Conservation (phyloP, 2,797 vertebrate genomes). For the Hippocampus kuda region DNA sequence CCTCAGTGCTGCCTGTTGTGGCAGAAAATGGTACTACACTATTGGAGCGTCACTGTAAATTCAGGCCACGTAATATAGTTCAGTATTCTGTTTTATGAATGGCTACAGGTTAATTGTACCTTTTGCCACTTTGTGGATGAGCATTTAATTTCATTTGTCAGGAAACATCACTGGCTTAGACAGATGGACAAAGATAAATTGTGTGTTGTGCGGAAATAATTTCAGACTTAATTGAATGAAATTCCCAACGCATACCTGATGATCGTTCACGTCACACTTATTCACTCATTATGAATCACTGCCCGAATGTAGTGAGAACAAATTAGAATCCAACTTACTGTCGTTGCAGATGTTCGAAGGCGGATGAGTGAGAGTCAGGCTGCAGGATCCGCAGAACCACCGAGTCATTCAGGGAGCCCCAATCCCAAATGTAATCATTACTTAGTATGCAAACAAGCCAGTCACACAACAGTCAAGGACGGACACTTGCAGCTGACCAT, state of each 20-base stretch:
- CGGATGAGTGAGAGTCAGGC: constrained; percentile 7
- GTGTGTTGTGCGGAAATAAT: not conserved
- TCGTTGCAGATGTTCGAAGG: constrained; percentile 4
- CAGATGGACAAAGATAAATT: too few relatives aligned
- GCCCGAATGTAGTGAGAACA: not conserved
- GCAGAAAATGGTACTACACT: too few relatives aligned
- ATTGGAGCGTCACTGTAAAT: too few relatives aligned
- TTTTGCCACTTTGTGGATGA: too few relatives aligned
- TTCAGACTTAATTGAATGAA: not conserved
- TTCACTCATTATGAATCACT: not conserved
- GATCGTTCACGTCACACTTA: not conserved
- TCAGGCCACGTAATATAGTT: too few relatives aligned
- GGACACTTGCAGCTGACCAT: constrained; percentile 33
- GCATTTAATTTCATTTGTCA: too few relatives aligned
- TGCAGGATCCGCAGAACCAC: constrained; percentile 14
- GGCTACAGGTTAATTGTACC: too few relatives aligned
- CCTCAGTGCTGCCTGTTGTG: too few relatives aligned
- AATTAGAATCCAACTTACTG: constrained; percentile 36
- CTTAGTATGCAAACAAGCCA: constrained; percentile 46
- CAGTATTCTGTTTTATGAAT: too few relatives aligned
- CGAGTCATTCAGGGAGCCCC: constrained; percentile 19
- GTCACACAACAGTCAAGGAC: constrained; percentile 36
- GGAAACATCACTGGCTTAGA: too few relatives aligned
- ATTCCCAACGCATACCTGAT: not conserved
- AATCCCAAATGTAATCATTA: constrained; percentile 45